Conservation (phyloP, 2,888 invertebrate genomes). For the Rhingia rostrata region DNA sequence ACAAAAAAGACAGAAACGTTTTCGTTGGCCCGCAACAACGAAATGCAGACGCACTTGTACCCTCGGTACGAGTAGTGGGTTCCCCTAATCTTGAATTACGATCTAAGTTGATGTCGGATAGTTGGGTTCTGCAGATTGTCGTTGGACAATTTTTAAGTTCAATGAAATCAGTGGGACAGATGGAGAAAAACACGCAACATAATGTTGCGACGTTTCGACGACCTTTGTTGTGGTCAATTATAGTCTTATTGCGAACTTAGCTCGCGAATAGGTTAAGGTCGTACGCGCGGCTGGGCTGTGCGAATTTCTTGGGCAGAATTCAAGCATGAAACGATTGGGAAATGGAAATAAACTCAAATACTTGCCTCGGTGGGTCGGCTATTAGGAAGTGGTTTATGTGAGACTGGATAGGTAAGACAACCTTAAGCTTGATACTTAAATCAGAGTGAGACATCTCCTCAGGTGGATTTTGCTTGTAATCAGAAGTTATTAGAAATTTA, state of each 20-base stretch:
- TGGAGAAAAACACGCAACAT: slow-evolving; percentile 42
- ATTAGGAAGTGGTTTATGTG: no score
- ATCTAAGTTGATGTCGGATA: slow-evolving; percentile 61
- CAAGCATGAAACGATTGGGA: no score
- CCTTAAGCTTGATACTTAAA: no score
- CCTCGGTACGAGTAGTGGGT: slow-evolving; percentile 40
- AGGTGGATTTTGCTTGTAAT: no score
- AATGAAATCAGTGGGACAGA: slow-evolving; percentile 59
- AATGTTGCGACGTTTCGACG: slow-evolving; percentile 52
- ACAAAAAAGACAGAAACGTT: slow-evolving; percentile 26
- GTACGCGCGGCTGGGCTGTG: slow-evolving; percentile 14
- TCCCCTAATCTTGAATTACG: slow-evolving; percentile 59
- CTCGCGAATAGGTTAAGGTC: slow-evolving; percentile 62
- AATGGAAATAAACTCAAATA: no score
- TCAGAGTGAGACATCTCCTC: no score
- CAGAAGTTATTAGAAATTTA: no score
- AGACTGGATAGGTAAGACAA: no score
- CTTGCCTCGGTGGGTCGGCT: no score
- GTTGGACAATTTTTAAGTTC: slow-evolving; percentile 52
- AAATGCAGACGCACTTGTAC: slow-evolving; percentile 67
- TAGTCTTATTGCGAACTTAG: neutral
- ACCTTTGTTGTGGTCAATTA: slow-evolving; percentile 41
- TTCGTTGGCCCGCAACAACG: slow-evolving; percentile 50
- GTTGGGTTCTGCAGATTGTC: slow-evolving; percentile 30
- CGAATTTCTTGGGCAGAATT: neutral